A percentile compares a stretch with the other conserved stretches of the same genome.
Conservation (phyloP, 1,140 invertebrate genomes). For the Drosophila dunni region DNA sequence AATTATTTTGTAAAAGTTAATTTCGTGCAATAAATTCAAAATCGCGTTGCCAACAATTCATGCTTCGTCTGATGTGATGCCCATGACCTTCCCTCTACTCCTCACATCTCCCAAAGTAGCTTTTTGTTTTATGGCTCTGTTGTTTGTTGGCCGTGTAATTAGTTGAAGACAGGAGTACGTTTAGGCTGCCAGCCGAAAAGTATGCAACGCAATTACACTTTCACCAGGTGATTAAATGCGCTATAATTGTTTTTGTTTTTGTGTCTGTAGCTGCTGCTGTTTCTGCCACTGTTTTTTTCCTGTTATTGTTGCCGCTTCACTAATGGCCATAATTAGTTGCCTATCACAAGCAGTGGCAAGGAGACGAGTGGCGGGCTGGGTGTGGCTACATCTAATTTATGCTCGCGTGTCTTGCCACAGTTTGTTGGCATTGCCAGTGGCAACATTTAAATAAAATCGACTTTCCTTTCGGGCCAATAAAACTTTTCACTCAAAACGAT, state of each 20-base stretch:
- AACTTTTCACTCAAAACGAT: slow-evolving; percentile 83
- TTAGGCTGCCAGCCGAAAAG: slow-evolving; percentile 48
- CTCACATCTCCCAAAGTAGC: slow-evolving; percentile 20
- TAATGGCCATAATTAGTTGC: slow-evolving; percentile 78
- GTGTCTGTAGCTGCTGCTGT: background rate
- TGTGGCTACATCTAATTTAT: slow-evolving; percentile 60
- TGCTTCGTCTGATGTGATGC: slow-evolving; percentile 28
- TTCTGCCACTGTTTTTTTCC: slow-evolving; percentile 24
- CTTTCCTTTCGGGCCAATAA: slow-evolving; percentile 65
- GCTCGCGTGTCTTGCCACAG: slow-evolving; percentile 64
- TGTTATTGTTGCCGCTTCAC: slow-evolving; percentile 42
- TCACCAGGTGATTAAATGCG: slow-evolving; percentile 84
- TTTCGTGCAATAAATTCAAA: slow-evolving; percentile 82
- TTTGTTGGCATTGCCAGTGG: slow-evolving; percentile 55
- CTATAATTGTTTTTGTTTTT: slow-evolving; percentile 79
- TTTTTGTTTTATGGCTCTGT: slow-evolving; percentile 49
- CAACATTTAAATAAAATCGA: slow-evolving; percentile 77
- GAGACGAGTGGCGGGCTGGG: background rate
- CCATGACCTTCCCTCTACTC: background rate
- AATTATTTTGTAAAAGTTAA: slow-evolving; percentile 83
- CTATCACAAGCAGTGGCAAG: slow-evolving; percentile 1
- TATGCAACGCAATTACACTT: slow-evolving; percentile 83
- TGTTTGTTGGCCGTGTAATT: slow-evolving; percentile 48
- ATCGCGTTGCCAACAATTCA: slow-evolving; percentile 71
- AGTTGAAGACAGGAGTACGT: slow-evolving; percentile 38